Base-by-base conservation (phyloP, 2,888 invertebrate species). In the Drosophila maculinotata region DNA sequence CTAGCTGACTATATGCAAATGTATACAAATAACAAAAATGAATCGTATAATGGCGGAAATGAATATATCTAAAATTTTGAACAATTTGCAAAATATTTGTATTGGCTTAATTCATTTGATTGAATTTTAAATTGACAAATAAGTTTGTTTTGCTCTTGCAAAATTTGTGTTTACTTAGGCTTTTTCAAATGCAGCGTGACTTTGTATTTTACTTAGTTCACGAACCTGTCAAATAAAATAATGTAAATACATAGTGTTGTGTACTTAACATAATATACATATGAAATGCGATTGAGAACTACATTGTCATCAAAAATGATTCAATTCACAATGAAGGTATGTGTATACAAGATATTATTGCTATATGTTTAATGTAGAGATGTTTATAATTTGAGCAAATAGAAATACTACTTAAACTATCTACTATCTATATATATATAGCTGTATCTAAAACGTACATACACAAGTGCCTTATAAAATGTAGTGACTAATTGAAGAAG, bases 181-280 rank as follows among this genome's bases (percentile, higher is more conserved):
- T n/a, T n/a, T 85, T 72, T 85, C 12, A 57, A 28, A 41, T 62
- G 31, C 57, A 44, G 14, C 49, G 59, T 59, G 80, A 76, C 66
- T 60, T 31, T 51, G 30, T 47, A 39, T 39, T 53, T 45, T 54
- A 31, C 39, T 35, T 15, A 39, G 57, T 52, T 36, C 26, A 2
- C 12, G 25, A 56, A n/a, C 39, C 41, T 35, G 48, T 44, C 41
- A 63, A 58, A 56, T 49, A 42, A 51, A 45, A 54, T 58, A 69
- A 49, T 54, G 62, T 45, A 63, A 83, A 79, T 72, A 87, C 60
- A 59, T 54, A 45, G 44, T 14, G 41, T 14, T n/a, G 31, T 47
- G 9, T 39, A 57, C 3, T 42, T 12, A 30, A 39, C 17, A 47
- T 36, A 38, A 25, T 45, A 47, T 57, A 30, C 17, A 31, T 17